Percentiles rank a stretch among this genome's conserved stretches.
These are phyloP conservation scores for Piezodorus guildinii DNA, from an alignment of 1,140 invertebrate species.

Conservation along the genomic window DNA sequence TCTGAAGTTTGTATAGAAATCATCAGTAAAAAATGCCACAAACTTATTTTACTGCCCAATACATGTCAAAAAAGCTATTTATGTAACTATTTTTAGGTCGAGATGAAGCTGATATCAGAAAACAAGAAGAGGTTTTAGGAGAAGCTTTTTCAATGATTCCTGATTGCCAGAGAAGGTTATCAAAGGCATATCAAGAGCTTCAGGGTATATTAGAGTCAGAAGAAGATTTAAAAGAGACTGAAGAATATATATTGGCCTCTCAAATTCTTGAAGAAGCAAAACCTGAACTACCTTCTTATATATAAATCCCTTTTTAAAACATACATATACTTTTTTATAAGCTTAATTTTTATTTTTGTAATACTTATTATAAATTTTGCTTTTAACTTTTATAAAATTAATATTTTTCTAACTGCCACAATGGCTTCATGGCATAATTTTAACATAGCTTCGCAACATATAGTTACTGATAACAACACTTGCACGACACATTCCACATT, in stretches of 20 bases:
- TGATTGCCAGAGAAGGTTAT: constrained; percentile 67
- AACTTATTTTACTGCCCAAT: too few species aligned
- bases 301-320: constrained; percentile 13
- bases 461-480: not conserved
- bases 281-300: constrained; percentile 37
- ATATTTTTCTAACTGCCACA: not conserved
- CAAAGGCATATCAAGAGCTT: constrained; percentile 62
- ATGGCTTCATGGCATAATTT: constrained; percentile 6
- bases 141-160: constrained; percentile 84
- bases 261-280: constrained; percentile 58
- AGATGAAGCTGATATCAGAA: constrained; percentile 71
- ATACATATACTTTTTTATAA: constrained; percentile 1
- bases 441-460: not conserved
- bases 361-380: constrained; percentile 12
- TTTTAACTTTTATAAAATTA: not conserved
- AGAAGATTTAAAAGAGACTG: constrained; percentile 59
- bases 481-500: not conserved
- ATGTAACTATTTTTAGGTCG: constrained; percentile 41
- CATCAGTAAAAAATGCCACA: too few species aligned
- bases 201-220: constrained; percentile 60
- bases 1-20: too few species aligned
- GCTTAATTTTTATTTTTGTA: not conserved
- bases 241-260: constrained; percentile 55
- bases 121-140: constrained; percentile 78
- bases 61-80: too few species aligned